phyloP scores from a whole-genome alignment of 1,140 invertebrate species.

The Drosophila sucinea region DNA sequence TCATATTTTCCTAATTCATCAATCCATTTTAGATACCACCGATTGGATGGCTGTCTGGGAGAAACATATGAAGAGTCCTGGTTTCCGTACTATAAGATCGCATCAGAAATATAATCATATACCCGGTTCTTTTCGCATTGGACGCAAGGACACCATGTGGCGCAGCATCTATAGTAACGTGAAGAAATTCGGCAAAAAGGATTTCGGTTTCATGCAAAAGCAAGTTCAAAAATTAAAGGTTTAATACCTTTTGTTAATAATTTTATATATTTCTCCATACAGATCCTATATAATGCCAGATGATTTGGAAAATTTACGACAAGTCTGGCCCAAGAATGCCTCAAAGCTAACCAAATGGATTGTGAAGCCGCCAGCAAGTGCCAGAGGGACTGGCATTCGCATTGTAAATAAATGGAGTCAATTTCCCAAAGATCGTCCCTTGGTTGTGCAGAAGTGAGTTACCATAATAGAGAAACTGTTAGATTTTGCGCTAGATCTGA shows the following conservation, averaged over 20 bases:
- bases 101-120: slow-evolving; percentile 99
- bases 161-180: slow-evolving; percentile 91
- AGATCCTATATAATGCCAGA: slow-evolving; percentile 95
- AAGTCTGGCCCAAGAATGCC: slow-evolving; percentile 92
- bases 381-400: slow-evolving; percentile 96
- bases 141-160: slow-evolving; percentile 98
- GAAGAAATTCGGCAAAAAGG: slow-evolving; percentile 89
- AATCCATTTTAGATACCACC: slow-evolving; percentile 84
- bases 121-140: slow-evolving; percentile 98
- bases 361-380: slow-evolving; percentile 95
- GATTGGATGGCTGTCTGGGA: slow-evolving; percentile 93
- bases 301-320: slow-evolving; percentile 91
- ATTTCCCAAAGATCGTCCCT: slow-evolving; percentile 93
- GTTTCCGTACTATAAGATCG: slow-evolving; percentile 90
- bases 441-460: slow-evolving; percentile 92
- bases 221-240: not conserved
- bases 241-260: not conserved
- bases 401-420: slow-evolving; percentile 97
- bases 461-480: no score
- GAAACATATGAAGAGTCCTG: slow-evolving; percentile 91
- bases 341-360: slow-evolving; percentile 90
- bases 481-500: no score
- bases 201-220: slow-evolving; percentile 95
- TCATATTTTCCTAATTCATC: not conserved
- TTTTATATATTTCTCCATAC: not conserved